Base-by-base conservation (phyloP, 2,797 vertebrate species). In the Pseudopleuronectes americanus region DNA sequence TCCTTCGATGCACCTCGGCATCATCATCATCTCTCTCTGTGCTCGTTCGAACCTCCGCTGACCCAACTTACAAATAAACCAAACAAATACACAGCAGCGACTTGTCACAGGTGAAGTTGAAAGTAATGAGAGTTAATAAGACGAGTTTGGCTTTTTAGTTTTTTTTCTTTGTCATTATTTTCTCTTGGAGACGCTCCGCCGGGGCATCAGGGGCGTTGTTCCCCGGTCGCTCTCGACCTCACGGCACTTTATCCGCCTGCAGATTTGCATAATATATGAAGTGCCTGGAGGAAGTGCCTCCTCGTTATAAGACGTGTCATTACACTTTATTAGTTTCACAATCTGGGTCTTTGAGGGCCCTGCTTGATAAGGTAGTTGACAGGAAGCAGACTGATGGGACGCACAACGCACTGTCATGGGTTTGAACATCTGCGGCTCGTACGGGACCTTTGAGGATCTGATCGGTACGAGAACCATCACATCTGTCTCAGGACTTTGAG, bases 181-280 rank as follows among this genome's bases (percentile, higher is more conserved):
- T 55, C 36, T 61, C 80, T 64, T 24, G 6, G 47, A 72, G 65
- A 8, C 0, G 1, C 16, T 49, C 23, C n/a, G 0, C 28, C 6
- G 33, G 0, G 17, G 41, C 16, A 55, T 72, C 22, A 5, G 28
- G 13, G 17, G 49, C 13, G 7, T n/a, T 58, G 71, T 74, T 87
- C 70, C 33, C 54, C 1, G 23, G 54, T 70, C 47, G 45, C 75
- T 69, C 76, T 76, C 49, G 59, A 89, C 82, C 79, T 73, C 68
- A 8, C 64, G 64, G 58, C 64, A 53, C 69, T 79, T 80, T 70
- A 66, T 78, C 72, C 23, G 62, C 43, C 61, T 56, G 69, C 65
- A 84, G 78, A 87, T 89, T 86, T 90, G 68, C 87, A 92, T 91
- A 84, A 87, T 90, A 83, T 84, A 89, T 81, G 68, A 89, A 71